These are phyloP conservation scores for Psilopsiagon aymara DNA, from an alignment of 2,113 vertebrate genomes.

Conservation along the genomic window DNA sequence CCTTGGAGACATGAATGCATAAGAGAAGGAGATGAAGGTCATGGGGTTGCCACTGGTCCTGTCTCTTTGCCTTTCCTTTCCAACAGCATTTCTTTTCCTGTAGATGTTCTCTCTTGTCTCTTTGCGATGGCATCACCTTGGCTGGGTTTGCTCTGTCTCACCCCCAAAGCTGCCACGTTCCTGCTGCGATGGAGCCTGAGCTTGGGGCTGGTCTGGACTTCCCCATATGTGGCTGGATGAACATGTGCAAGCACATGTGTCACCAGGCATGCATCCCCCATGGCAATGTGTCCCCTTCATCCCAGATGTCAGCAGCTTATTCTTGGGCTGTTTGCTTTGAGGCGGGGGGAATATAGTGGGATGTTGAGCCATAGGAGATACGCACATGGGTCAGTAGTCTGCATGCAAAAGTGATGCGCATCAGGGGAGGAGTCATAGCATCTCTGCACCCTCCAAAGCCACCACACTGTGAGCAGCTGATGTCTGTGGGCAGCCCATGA, in stretches of 20 bases:
- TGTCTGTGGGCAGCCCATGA: background rate
- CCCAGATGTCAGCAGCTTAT: background rate
- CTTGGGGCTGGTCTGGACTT: background rate
- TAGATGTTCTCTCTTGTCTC: background rate
- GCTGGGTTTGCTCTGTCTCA: background rate
- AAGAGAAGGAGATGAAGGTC: background rate
- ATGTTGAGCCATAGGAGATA: background rate
- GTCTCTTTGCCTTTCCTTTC: background rate
- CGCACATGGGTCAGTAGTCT: background rate
- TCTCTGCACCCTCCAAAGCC: background rate
- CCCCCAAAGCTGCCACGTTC: accelerated
- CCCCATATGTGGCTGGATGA: background rate
- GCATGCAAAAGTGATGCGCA: accelerated
- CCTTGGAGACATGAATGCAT: accelerated
- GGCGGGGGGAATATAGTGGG: background rate
- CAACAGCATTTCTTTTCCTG: accelerated
- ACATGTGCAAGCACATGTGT: accelerated
- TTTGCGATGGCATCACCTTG: accelerated
- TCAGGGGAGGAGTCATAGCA: background rate
- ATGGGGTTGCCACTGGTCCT: accelerated
- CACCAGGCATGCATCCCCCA: accelerated
- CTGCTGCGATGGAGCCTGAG: background rate
- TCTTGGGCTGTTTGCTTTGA: background rate
- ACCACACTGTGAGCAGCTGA: accelerated
- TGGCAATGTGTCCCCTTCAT: background rate